Conservation (phyloP, 2,113 vertebrate genomes). For the Alligator mississippiensis region DNA sequence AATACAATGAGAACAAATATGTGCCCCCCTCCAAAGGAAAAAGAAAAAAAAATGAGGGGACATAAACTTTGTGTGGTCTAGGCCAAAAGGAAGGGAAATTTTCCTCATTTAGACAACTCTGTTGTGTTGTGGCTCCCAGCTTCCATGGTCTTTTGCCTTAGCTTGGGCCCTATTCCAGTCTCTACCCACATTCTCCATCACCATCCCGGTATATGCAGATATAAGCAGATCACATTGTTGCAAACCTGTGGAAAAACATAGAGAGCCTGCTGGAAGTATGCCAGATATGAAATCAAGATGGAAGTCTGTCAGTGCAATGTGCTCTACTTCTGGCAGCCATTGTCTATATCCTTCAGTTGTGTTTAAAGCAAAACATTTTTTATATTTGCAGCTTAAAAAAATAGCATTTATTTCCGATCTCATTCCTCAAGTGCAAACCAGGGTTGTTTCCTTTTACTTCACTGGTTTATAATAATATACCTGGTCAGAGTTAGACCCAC, state of each 20-base stretch:
- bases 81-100: not conserved
- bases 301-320: not conserved
- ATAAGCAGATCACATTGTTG: not conserved
- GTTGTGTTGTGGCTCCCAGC: not conserved
- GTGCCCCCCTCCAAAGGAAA: too few species aligned
- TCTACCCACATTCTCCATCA: not conserved
- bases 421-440: not conserved
- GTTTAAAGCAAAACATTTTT: not conserved
- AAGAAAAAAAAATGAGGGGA: too few species aligned
- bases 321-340: not conserved
- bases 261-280: not conserved
- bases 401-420: fast-evolving
- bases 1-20: too few species aligned
- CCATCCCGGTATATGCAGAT: too few species aligned
- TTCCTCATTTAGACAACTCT: not conserved
- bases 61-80: not conserved
- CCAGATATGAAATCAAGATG: not conserved
- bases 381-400: not conserved
- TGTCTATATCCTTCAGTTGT: not conserved
- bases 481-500: not conserved
- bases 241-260: not conserved
- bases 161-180: not conserved
- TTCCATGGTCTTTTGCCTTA: not conserved
- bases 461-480: not conserved
- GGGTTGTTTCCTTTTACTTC: not conserved